A percentile compares a stretch with the other conserved stretches of the same genome.
Evolutionary conservation across 2,888 invertebrate genomes (phyloP).

Genomic region (Neoscelio sp.): DNA sequence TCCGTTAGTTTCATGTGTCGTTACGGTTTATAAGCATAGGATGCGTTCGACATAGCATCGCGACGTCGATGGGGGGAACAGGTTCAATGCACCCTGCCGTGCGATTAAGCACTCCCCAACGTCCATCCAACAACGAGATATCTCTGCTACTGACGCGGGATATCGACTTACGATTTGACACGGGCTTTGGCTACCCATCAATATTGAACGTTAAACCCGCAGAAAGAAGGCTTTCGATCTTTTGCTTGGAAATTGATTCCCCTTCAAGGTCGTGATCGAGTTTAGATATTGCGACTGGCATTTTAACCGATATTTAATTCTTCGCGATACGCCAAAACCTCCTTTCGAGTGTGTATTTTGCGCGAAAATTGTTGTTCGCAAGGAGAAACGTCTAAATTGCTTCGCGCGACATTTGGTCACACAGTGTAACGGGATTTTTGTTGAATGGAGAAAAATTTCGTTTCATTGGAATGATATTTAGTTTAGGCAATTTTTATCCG

Average conservation of each 20-base stretch:
- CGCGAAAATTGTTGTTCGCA: constrained; percentile 11
- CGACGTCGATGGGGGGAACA: constrained; percentile 63
- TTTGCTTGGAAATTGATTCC: constrained; percentile 42
- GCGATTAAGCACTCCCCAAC: constrained; percentile 71
- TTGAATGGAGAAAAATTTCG: constrained; percentile 12
- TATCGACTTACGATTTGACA: constrained; percentile 78
- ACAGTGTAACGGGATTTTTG: neutral
- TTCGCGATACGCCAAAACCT: neutral
- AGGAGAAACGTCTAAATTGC: neutral
- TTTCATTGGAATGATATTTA: constrained; percentile 21
- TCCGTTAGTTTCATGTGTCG: constrained; percentile 81
- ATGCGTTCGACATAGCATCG: constrained; percentile 76
- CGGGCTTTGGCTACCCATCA: constrained; percentile 55
- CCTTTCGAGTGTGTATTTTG: constrained; percentile 19
- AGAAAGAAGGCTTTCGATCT: constrained; percentile 51
- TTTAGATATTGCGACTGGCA: constrained; percentile 44
- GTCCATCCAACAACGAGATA: constrained; percentile 73
- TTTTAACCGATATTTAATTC: constrained; percentile 38
- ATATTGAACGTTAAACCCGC: constrained; percentile 25
- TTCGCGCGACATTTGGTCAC: constrained; percentile 18
- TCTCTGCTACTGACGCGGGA: constrained; percentile 71
- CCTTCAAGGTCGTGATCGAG: constrained; percentile 23
- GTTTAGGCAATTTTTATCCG: constrained; percentile 8
- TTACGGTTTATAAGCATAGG: constrained; percentile 80
- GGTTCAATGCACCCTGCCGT: constrained; percentile 76